A percentile compares a stretch with the other conserved stretches of the same genome.
Conservation (phyloP, 1,140 invertebrate genomes). For the Ceratina australensis region DNA sequence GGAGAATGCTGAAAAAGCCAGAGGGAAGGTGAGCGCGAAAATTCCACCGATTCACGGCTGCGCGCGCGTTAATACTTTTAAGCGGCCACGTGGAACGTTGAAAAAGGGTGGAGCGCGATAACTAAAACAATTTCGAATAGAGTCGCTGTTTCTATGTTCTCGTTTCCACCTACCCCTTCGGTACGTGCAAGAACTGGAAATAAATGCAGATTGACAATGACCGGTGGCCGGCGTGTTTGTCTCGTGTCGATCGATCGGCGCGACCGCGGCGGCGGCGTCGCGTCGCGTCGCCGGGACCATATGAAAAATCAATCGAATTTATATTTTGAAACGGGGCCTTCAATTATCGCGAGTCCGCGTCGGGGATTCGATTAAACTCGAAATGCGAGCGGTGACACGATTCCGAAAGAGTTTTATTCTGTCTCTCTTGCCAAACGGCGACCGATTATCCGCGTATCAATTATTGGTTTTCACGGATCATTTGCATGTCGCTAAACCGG, state of each 20-base stretch:
- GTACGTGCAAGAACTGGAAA: not conserved
- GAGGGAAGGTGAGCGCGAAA: not conserved
- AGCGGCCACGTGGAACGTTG: not conserved
- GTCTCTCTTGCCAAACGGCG: too few relatives aligned
- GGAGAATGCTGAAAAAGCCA: not conserved
- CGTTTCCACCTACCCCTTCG: too few relatives aligned
- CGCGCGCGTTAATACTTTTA: conserved; percentile 23
- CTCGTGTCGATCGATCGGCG: conserved; percentile 4
- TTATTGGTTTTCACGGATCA: conserved; percentile 14
- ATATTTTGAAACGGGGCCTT: conserved; percentile 1
- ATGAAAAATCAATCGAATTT: conserved; percentile 28
- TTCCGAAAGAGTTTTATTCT: not conserved
- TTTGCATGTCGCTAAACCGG: not conserved
- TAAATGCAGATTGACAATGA: not conserved
- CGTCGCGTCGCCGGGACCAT: not conserved
- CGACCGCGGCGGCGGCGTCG: too few relatives aligned
- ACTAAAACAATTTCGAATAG: conserved; percentile 22
- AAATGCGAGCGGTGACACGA: not conserved
- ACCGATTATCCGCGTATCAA: conserved; percentile 14
- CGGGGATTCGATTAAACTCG: not conserved
- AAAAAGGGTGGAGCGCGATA: not conserved
- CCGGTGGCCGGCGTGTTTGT: not conserved
- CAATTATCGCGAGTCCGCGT: not conserved
- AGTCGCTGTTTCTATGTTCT: not conserved
- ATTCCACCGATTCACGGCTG: not conserved